A percentile compares a stretch with the other conserved stretches of the same genome.
Conservation (phyloP, 2,797 vertebrate genomes). For the Pseudomugil gertrudae region DNA sequence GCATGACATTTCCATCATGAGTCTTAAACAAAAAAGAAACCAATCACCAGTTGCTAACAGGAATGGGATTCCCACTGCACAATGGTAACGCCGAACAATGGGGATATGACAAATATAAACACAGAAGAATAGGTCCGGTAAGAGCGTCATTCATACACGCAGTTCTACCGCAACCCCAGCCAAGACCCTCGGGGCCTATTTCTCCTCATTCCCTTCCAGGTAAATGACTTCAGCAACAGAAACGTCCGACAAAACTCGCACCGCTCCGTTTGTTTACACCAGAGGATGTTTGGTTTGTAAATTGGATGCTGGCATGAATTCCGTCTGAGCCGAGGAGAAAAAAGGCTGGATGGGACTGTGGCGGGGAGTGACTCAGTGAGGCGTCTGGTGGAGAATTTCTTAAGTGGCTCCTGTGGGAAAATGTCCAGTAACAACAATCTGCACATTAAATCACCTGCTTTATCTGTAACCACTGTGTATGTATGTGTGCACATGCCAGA, state of each 20-base stretch:
- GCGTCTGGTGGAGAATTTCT: slow-evolving; percentile 57
- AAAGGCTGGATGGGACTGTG: not conserved
- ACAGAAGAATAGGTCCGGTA: slow-evolving; percentile 54
- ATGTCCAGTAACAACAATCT: slow-evolving; percentile 64
- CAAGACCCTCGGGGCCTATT: slow-evolving; percentile 42
- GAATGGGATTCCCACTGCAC: slow-evolving; percentile 42
- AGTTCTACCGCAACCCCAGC: slow-evolving; percentile 31
- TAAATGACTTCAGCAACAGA: slow-evolving; percentile 51
- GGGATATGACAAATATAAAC: slow-evolving; percentile 69
- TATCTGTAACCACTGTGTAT: slow-evolving; percentile 29
- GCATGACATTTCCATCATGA: slow-evolving; percentile 28
- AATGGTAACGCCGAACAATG: slow-evolving; percentile 62
- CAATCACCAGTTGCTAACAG: slow-evolving; percentile 49
- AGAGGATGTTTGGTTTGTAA: slow-evolving; percentile 76
- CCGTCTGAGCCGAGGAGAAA: slow-evolving; percentile 64
- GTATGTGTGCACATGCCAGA: slow-evolving; percentile 15
- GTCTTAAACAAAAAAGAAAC: slow-evolving; percentile 21
- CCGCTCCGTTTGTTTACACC: slow-evolving; percentile 58
- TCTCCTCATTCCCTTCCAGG: slow-evolving; percentile 59
- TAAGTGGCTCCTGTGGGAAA: slow-evolving; percentile 74
- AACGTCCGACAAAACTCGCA: slow-evolving; percentile 38
- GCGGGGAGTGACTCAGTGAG: slow-evolving; percentile 27
- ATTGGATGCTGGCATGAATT: slow-evolving; percentile 56
- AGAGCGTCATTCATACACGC: slow-evolving; percentile 14
- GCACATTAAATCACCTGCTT: slow-evolving; percentile 71